Evolutionary conservation across 1,140 invertebrate genomes (phyloP).

Genomic region (Monochamus saltuarius): DNA sequence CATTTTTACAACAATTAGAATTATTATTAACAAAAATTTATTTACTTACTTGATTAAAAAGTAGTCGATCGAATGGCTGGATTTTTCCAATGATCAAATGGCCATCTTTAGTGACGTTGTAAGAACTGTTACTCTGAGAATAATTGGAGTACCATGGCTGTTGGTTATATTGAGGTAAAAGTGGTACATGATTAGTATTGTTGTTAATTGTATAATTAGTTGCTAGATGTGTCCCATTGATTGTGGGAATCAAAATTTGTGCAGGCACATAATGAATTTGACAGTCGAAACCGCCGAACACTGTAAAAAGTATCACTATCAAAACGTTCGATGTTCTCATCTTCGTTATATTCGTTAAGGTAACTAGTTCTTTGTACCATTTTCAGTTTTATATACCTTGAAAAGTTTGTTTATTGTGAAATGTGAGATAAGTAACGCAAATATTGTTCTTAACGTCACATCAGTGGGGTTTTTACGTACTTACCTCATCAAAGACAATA

Average conservation of each 20-base stretch:
- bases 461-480: too few species aligned
- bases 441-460: too few species aligned
- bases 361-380: too few species aligned
- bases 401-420: too few species aligned
- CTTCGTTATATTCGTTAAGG: too few species aligned
- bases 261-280: constrained; percentile 24
- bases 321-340: not conserved
- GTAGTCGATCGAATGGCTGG: constrained; percentile 24
- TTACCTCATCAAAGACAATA: too few species aligned
- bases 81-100: constrained; percentile 24
- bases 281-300: constrained; percentile 4
- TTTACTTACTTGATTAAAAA: constrained; percentile 30
- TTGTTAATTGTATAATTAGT: constrained; percentile 14
- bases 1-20: too few species aligned
- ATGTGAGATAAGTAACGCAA: too few species aligned
- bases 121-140: not conserved
- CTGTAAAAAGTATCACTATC: not conserved
- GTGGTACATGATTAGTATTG: constrained; percentile 1
- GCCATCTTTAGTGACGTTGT: constrained; percentile 25
- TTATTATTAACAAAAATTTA: too few species aligned
- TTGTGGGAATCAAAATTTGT: constrained; percentile 25
- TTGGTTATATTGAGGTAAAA: not conserved
- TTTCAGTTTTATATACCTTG: too few species aligned
- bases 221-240: constrained; percentile 12
- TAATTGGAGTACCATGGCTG: constrained; percentile 1